Base-by-base conservation (phyloP, 2,888 invertebrate genomes). In the Mythimna loreyi region DNA sequence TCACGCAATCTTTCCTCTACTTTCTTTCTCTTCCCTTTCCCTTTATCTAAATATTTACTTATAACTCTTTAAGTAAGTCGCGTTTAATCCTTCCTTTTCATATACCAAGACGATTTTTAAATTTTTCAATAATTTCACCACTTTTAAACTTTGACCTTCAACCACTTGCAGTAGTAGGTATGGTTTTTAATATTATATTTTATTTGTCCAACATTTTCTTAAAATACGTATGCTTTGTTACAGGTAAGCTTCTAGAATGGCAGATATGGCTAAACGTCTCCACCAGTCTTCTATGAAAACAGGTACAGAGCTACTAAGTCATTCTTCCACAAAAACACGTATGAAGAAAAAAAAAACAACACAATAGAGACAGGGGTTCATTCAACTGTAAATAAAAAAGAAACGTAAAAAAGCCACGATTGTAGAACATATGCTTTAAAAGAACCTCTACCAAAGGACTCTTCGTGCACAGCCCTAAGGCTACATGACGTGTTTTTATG, bases 371-470 rank as follows among this genome's bases (percentile, higher is more conserved):
- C 53, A 61, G 28, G 28, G 57, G 81, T 83, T 80, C 85, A 85
- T 80, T 80, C 84, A 85, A 85, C 85, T 83, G 81, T 52, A 75
- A 71, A 80, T 72, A 80, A 79, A n/a, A 80, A 75, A 72, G 69
- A 69, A 70, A 80, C 64, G 63, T 61, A 75, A 76, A 82, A n/a
- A 80, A 70, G 75, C 69, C 63, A 55, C 67, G 81, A 78, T 76
- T 79, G 72, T 66, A 66, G 77, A 56, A 81, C 78, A 77, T 73
- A 63, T 80, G 84, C 70, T 82, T 67, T 80, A 68, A 64, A 80
- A 83, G 83, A 82, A 71, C 62, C 60, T 69, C 70, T 16, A 50
- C 86, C 77, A 87, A 85, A 88, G 86, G 85, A 87, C 84, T 75
- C 86, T 86, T 78, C 66, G 67, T 77, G 63, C 72, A 70, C 52